These are phyloP conservation scores for Melanocharis versteri DNA, from an alignment of 2,113 vertebrate species.

Conservation along the genomic window DNA sequence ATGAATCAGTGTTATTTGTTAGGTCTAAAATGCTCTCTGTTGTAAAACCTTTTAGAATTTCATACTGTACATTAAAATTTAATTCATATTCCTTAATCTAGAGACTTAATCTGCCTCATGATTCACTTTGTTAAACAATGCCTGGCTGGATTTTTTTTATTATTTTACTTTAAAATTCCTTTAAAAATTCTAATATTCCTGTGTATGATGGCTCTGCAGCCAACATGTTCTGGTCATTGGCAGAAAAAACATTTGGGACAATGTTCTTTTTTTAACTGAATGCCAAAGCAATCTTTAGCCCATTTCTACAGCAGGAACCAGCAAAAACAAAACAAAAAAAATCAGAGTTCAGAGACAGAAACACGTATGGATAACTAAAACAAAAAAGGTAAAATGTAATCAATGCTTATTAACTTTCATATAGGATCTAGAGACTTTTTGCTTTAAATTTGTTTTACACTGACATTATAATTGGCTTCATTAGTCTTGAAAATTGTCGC, in stretches of 20 bases:
- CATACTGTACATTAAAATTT: neutral
- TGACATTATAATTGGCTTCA: conserved; percentile 63
- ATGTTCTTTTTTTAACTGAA: neutral
- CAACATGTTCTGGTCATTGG: neutral
- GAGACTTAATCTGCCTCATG: neutral
- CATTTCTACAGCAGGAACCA: neutral
- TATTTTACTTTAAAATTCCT: neutral
- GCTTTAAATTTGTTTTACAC: conserved; percentile 52
- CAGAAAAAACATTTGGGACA: neutral
- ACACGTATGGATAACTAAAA: neutral
- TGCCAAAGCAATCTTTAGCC: neutral
- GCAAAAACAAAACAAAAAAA: neutral
- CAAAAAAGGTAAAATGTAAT: conserved; percentile 48
- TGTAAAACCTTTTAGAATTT: neutral
- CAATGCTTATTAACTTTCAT: conserved; percentile 53
- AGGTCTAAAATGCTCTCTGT: neutral
- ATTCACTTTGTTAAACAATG: neutral
- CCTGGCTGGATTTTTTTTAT: neutral
- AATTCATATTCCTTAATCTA: neutral
- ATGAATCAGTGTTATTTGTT: neutral
- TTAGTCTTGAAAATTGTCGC: conserved; percentile 69
- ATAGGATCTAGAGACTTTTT: conserved; percentile 55
- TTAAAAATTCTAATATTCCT: neutral
- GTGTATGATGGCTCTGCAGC: neutral
- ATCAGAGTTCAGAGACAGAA: neutral